phyloP scores from a whole-genome alignment of 2,888 invertebrate species.

The Monochamus alternatus region DNA sequence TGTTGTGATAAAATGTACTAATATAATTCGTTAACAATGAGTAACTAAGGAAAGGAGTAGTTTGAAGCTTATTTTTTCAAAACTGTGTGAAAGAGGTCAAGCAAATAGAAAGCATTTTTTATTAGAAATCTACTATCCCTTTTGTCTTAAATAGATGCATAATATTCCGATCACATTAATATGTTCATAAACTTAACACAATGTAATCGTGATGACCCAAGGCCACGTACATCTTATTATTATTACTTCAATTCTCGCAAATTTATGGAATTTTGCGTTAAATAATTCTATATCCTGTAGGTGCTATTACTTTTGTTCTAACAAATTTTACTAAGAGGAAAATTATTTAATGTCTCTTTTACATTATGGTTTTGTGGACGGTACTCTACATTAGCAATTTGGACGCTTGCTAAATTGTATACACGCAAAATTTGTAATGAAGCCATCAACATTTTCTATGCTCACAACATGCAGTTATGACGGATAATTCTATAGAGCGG shows the following conservation, averaged over 20 bases:
- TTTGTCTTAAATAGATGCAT: slow-evolving; percentile 15
- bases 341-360: slow-evolving; percentile 28
- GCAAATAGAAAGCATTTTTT: no score
- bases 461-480: background rate
- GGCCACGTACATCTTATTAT: slow-evolving; percentile 62
- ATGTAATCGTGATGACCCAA: slow-evolving; percentile 64
- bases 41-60: no score
- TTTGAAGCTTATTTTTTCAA: no score
- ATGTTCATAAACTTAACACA: slow-evolving; percentile 65
- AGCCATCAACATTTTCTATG: slow-evolving; percentile 17
- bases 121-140: no score
- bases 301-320: slow-evolving; percentile 44
- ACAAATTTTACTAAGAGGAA: slow-evolving; percentile 39
- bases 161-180: slow-evolving; percentile 55
- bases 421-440: slow-evolving; percentile 32
- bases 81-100: no score
- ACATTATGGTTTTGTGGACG: slow-evolving; percentile 30
- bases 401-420: slow-evolving; percentile 19
- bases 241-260: slow-evolving; percentile 62
- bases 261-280: slow-evolving; percentile 62
- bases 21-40: no score
- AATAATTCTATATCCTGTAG: slow-evolving; percentile 49
- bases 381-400: slow-evolving; percentile 27
- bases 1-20: no score
- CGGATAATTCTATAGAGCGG: no score